Conservation (phyloP, 1,140 invertebrate genomes). For the Papilio polytes region DNA sequence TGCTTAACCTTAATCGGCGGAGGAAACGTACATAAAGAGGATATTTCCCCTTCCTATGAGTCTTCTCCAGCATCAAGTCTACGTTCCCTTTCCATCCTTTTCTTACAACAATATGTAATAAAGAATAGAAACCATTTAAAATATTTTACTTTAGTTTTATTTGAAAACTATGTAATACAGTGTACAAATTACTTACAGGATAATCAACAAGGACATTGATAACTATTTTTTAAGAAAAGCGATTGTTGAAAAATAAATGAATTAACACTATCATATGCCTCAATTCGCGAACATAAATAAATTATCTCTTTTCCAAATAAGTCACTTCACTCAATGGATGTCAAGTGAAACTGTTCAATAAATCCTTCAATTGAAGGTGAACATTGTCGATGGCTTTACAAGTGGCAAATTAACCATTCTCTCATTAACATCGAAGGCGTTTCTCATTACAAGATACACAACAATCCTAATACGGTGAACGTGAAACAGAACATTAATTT, state of each 20-base stretch:
- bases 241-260: not conserved
- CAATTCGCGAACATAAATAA: not conserved
- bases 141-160: too few species aligned
- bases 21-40: too few species aligned
- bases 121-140: too few species aligned
- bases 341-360: constrained; percentile 30
- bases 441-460: not conserved
- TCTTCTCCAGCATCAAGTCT: too few species aligned
- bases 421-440: constrained; percentile 30
- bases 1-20: too few species aligned
- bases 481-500: not conserved
- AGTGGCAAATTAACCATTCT: constrained; percentile 25
- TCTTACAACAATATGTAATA: too few species aligned
- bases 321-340: not conserved
- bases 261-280: not conserved
- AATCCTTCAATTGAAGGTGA: constrained; percentile 31
- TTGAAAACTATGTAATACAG: too few species aligned
- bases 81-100: too few species aligned
- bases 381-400: not conserved
- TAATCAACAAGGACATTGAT: not conserved
- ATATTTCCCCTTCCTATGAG: too few species aligned
- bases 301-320: not conserved
- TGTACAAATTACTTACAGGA: not conserved
- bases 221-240: not conserved
- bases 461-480: constrained; percentile 5